phyloP scores from a whole-genome alignment of 2,888 invertebrate species.

The Chirona hameri region DNA sequence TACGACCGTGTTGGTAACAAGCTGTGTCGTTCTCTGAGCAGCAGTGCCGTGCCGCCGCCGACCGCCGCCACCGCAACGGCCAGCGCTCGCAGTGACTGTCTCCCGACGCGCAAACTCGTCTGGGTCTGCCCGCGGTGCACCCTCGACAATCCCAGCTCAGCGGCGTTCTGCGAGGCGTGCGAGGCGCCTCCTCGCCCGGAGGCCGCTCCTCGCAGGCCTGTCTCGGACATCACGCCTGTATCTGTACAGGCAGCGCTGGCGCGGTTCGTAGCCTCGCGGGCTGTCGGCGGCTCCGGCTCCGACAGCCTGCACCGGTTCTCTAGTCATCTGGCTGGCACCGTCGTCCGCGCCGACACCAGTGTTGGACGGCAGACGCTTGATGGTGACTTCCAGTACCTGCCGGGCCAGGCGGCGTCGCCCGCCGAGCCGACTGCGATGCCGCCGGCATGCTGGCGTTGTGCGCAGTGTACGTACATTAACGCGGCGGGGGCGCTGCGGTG shows the following conservation, averaged over 20 bases:
- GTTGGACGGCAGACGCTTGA: slow-evolving; percentile 5
- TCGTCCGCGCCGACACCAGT: neutral
- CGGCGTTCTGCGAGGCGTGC: slow-evolving; percentile 77
- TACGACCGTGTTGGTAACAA: neutral
- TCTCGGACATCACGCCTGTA: slow-evolving; percentile 47
- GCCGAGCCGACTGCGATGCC: neutral
- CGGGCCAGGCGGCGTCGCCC: neutral
- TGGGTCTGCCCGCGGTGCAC: slow-evolving; percentile 90
- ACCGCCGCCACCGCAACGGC: neutral
- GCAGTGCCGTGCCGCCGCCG: neutral
- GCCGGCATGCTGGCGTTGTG: neutral
- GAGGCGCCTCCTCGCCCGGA: slow-evolving; percentile 76
- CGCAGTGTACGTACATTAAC: neutral
- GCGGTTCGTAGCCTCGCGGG: neutral
- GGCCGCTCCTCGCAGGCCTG: slow-evolving; percentile 57
- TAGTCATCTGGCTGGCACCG: neutral
- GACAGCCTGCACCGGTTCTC: neutral
- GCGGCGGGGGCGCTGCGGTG: neutral
- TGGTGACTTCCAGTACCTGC: slow-evolving; percentile 51
- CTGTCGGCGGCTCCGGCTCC: neutral
- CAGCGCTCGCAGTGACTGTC: neutral
- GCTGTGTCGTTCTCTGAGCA: neutral
- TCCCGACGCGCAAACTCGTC: neutral
- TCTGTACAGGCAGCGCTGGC: neutral
- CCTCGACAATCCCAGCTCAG: slow-evolving; percentile 67